These are phyloP conservation scores for Spondyliosoma cantharus DNA, from an alignment of 2,797 vertebrate species.

Conservation along the genomic window DNA sequence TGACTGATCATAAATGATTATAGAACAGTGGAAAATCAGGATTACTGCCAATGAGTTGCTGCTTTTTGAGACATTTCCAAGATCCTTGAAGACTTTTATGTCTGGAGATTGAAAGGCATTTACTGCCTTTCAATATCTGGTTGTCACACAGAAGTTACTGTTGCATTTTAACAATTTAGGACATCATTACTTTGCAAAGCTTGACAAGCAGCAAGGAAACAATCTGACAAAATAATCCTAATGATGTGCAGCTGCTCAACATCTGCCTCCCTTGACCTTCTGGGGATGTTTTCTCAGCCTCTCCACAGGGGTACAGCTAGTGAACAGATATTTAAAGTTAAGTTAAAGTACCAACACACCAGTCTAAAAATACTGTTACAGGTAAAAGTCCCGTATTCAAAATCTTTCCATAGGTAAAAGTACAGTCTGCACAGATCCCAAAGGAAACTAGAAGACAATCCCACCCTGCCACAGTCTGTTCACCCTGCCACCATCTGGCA, in stretches of 20 bases:
- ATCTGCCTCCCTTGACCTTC: neutral
- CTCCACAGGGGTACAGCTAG: neutral
- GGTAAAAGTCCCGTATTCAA: neutral
- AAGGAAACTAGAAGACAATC: no score
- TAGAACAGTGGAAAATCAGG: neutral
- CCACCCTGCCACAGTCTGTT: no score
- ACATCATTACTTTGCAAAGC: neutral
- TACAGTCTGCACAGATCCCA: neutral
- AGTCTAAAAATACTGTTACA: neutral
- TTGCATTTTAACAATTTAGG: neutral
- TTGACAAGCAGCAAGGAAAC: neutral
- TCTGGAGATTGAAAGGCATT: no score
- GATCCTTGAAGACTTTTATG: neutral
- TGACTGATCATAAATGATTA: neutral
- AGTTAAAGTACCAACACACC: conserved; percentile 1
- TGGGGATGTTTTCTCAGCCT: neutral
- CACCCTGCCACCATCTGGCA: no score
- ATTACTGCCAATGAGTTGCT: neutral
- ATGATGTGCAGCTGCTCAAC: neutral
- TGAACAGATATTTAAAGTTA: no score
- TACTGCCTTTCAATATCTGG: neutral
- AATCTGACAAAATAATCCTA: neutral
- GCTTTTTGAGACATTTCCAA: neutral
- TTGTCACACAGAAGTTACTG: neutral
- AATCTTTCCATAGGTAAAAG: neutral